Evolutionary conservation across 1,140 invertebrate species (phyloP).

Genomic region (Drosophila auraria): DNA sequence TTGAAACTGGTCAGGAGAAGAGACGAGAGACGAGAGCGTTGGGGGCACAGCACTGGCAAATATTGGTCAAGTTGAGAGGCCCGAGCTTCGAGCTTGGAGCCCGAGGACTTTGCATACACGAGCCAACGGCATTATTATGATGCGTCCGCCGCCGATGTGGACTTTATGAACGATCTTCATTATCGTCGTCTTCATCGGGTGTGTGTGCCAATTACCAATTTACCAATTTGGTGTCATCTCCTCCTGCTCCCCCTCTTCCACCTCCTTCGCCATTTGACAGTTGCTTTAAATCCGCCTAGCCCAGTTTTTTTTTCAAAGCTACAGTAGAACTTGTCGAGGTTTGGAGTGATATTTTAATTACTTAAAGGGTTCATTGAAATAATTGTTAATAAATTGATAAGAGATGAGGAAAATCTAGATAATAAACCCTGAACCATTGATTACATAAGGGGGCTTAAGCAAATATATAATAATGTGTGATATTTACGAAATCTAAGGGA

Average conservation of each 20-base stretch:
- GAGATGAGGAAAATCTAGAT: too few relatives aligned
- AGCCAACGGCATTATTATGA: slow-evolving; percentile 28
- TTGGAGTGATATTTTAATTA: neutral
- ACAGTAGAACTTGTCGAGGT: slow-evolving; percentile 5
- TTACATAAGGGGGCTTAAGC: too few relatives aligned
- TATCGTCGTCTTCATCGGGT: slow-evolving; percentile 46
- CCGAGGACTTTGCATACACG: slow-evolving; percentile 61
- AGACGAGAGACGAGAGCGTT: neutral
- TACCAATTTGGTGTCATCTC: slow-evolving; percentile 64
- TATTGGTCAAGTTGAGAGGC: slow-evolving; percentile 70
- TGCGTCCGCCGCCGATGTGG: slow-evolving; percentile 5
- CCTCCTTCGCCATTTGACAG: slow-evolving; percentile 38
- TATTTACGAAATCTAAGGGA: neutral
- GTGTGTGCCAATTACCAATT: slow-evolving; percentile 71
- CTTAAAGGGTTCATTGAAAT: too few relatives aligned
- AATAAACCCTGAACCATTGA: too few relatives aligned
- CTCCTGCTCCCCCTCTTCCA: slow-evolving; percentile 24
- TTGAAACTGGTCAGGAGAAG: slow-evolving; percentile 56
- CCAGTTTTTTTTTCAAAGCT: slow-evolving; percentile 23
- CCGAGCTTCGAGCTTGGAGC: neutral
- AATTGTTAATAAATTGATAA: too few relatives aligned
- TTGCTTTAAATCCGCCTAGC: slow-evolving; percentile 55
- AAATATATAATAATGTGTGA: too few relatives aligned
- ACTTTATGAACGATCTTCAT: slow-evolving; percentile 40
- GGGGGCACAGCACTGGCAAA: slow-evolving; percentile 38